Percentiles rank a stretch among this genome's conserved stretches.
Evolutionary conservation across 2,888 invertebrate genomes (phyloP).

Genomic region (Pseudolycoriella hygida): DNA sequence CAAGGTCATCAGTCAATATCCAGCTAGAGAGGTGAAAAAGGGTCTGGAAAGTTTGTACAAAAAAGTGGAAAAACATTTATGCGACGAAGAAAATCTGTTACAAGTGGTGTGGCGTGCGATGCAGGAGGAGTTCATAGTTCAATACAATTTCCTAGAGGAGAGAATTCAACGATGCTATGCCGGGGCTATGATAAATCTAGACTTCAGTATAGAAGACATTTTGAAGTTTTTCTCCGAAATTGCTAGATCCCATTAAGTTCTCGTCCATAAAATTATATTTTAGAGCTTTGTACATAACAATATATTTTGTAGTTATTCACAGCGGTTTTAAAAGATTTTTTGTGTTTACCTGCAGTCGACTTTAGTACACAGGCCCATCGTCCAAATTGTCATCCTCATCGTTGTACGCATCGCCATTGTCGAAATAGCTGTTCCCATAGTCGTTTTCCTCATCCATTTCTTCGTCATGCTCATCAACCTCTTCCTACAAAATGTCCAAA

Average conservation of each 20-base stretch:
- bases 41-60: slow-evolving; percentile 83
- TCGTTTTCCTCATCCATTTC: slow-evolving; percentile 82
- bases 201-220: slow-evolving; percentile 91
- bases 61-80: slow-evolving; percentile 94
- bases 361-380: slow-evolving; percentile 57
- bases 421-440: slow-evolving; percentile 74
- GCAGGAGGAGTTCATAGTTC: slow-evolving; percentile 97
- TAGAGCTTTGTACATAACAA: too few relatives aligned
- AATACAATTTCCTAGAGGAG: slow-evolving; percentile 84
- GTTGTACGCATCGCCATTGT: slow-evolving; percentile 73
- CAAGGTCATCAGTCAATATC: slow-evolving; percentile 88
- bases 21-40: slow-evolving; percentile 80
- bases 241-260: slow-evolving; percentile 70
- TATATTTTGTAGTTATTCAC: too few relatives aligned
- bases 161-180: slow-evolving; percentile 92
- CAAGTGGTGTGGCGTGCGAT: slow-evolving; percentile 98
- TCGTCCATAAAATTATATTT: background rate
- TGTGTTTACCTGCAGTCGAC: background rate
- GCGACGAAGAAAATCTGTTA: slow-evolving; percentile 81
- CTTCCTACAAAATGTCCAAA: slow-evolving; percentile 6
- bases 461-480: slow-evolving; percentile 36
- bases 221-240: slow-evolving; percentile 96
- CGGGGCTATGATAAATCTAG: slow-evolving; percentile 80
- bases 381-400: slow-evolving; percentile 75
- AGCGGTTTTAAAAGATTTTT: background rate